Evolutionary conservation across 2,113 vertebrate genomes (phyloP).

Genomic region (Electrona antarctica): DNA sequence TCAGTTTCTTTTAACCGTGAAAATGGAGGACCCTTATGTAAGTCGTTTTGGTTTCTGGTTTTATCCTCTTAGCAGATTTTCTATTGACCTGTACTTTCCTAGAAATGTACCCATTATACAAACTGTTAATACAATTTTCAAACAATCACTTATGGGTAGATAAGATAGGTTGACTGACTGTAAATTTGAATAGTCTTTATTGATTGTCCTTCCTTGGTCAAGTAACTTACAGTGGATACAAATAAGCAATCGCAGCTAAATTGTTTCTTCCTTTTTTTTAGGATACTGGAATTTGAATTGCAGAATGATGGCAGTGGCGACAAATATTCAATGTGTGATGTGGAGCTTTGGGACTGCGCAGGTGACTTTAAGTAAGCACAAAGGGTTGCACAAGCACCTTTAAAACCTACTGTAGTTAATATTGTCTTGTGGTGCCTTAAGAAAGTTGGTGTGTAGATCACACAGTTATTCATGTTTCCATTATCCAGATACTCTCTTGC

Average conservation of each 20-base stretch:
- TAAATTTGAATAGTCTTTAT: neutral
- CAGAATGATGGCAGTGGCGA: slow-evolving; percentile 72
- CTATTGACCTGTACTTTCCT: too few species aligned
- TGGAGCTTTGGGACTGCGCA: slow-evolving; percentile 96
- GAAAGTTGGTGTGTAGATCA: neutral
- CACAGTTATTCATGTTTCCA: neutral
- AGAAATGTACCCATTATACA: too few species aligned
- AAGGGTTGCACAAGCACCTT: neutral
- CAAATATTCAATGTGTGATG: slow-evolving; percentile 82
- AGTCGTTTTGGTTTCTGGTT: too few species aligned
- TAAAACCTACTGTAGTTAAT: neutral
- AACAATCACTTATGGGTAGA: too few species aligned
- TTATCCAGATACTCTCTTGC: neutral
- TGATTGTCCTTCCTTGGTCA: neutral
- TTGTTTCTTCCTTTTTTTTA: slow-evolving; percentile 54
- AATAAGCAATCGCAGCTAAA: neutral
- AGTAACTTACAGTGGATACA: neutral
- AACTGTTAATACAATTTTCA: too few species aligned
- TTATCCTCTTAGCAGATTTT: too few species aligned
- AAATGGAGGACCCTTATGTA: too few species aligned
- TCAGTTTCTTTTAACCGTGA: too few species aligned
- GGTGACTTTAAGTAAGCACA: slow-evolving; percentile 90
- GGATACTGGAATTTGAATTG: slow-evolving; percentile 94
- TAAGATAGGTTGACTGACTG: too few species aligned
- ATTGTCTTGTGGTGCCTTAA: neutral